Base-by-base conservation (phyloP, 2,797 vertebrate species). In the Carapus acus region DNA sequence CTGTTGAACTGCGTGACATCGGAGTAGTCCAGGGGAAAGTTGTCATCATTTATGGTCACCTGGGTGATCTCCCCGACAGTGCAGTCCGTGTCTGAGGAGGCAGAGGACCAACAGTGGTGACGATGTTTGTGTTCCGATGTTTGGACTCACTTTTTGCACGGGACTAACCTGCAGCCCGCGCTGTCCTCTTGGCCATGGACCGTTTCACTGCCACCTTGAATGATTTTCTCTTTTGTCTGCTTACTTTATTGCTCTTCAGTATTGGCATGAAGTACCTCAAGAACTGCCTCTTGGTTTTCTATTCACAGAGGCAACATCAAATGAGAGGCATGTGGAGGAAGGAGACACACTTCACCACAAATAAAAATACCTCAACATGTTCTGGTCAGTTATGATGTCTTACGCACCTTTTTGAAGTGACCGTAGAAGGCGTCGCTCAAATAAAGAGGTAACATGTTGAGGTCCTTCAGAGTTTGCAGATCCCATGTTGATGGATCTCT, bases 1-100 rank as follows among this genome's bases (percentile, higher is more conserved):
- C 6, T 43, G 46, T 77, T 68, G 52, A 90, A 90, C 75, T 89
- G 83, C 2, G 7, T 24, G 3, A 60, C 12, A 18, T 74, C 76
- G 1, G 64, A 45, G 1, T 89, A 89, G 43, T 77, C 65, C 13
- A 87, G 74, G n/a, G 86, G 86, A 64, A 90, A 89, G 1, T 73
- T 22, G 0, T 20, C 31, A 0, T 77, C 80, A 0, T 49, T 76
- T 55, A 87, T 73, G 1, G 54, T 72, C 59, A 84, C 71, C 47
- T 68, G 69, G 14, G 58, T 83, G 54, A 90, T 88, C 0, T 1
- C 2, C 15, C 80, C 84, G 0, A 47, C 57, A 0, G 76, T 83
- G 71, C 88, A 90, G 0, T 42, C 69, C 2, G 14, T 54, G 1
- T 0, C 80, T 82, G 17, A 31, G 62, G 49, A 17, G 46, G 39